Evolutionary conservation across 2,888 invertebrate genomes (phyloP), one percentile per base, ranked within the genome.

Genomic region (Limulus polyphemus): DNA sequence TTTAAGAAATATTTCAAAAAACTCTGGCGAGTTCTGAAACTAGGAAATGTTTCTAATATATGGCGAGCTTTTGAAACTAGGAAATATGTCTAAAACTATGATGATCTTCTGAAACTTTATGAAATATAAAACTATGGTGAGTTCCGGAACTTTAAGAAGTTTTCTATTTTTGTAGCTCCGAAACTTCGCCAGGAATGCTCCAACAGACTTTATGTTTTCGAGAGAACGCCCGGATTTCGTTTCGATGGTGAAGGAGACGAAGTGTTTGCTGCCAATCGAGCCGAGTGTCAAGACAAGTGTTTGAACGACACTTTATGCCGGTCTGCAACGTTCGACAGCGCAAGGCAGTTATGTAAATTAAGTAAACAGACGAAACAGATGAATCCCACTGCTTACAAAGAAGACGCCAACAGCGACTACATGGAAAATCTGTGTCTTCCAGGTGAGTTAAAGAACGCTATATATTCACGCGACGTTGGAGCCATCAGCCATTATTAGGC

Each of bases 231-330:
- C 13, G 68, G 69, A 3, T 71, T 67, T 60, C 62, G 68, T 49
- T 69, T 72, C 48, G 69, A 72, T 55, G 55, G 58, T 1, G 65
- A 66, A n/a, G 69, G 69, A 49, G 68, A 69, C 57, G 90, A 91
- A 78, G 84, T 89, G 67, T 86, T 85, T 71, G 88, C 90, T 0
- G 83, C 86, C 4, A 91, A 92, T 76, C 81, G 90, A 65, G 90
- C 88, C 4, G 91, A 91, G 72, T 92, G 91, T 73, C 90, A 91
- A 75, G 90, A 91, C 74, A 87, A 87, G 74, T 92, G 92, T 73
- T 76, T 92, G 64, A 89, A 88, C 73, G 91, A 92, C 75, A 90
- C 91, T 73, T 87, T 90, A 4, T 92, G 92, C 72, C 84, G 92
- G 56, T 90, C 91, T 0, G 90, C 88, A 0, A 87, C 90, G 0